Evolutionary conservation across 2,888 invertebrate genomes (phyloP).

Genomic region (Pseudococcus jackbeardsleyi): DNA sequence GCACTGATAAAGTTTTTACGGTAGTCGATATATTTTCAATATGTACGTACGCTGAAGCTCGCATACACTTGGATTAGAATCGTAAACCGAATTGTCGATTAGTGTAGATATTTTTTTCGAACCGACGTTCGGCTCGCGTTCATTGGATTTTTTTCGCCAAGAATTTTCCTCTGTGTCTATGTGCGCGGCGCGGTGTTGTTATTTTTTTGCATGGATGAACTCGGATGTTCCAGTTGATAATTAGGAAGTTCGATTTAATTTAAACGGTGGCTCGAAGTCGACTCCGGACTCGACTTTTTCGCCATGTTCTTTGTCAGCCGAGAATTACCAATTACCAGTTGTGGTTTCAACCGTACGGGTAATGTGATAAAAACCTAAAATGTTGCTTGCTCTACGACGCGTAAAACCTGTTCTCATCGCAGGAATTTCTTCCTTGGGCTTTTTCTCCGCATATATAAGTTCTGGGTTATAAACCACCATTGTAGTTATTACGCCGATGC

Average conservation of each 20-base stretch:
- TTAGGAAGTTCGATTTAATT: slow-evolving; percentile 37
- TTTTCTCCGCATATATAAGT: slow-evolving; percentile 23
- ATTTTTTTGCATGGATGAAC: neutral
- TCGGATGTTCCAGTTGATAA: slow-evolving; percentile 11
- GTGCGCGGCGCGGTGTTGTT: neutral
- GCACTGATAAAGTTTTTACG: slow-evolving; percentile 14
- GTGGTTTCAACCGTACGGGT: slow-evolving; percentile 47
- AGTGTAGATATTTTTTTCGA: neutral
- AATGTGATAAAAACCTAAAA: slow-evolving; percentile 45
- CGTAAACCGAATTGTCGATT: slow-evolving; percentile 4
- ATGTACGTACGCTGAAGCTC: neutral
- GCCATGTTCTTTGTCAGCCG: slow-evolving; percentile 36
- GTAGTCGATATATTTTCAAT: slow-evolving; percentile 31
- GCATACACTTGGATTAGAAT: neutral
- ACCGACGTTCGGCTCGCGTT: neutral
- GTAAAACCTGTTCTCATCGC: slow-evolving; percentile 26
- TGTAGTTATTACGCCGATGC: slow-evolving; percentile 18
- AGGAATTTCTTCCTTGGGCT: slow-evolving; percentile 52
- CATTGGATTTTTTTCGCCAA: too few relatives aligned
- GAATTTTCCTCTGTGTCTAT: neutral
- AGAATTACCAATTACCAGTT: slow-evolving; percentile 43
- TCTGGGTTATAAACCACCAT: slow-evolving; percentile 32
- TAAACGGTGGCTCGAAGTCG: neutral
- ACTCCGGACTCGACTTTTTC: slow-evolving; percentile 20
- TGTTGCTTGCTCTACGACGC: slow-evolving; percentile 47